Evolutionary conservation across 2,113 vertebrate genomes (phyloP).

Genomic region (Catharus minimus): DNA sequence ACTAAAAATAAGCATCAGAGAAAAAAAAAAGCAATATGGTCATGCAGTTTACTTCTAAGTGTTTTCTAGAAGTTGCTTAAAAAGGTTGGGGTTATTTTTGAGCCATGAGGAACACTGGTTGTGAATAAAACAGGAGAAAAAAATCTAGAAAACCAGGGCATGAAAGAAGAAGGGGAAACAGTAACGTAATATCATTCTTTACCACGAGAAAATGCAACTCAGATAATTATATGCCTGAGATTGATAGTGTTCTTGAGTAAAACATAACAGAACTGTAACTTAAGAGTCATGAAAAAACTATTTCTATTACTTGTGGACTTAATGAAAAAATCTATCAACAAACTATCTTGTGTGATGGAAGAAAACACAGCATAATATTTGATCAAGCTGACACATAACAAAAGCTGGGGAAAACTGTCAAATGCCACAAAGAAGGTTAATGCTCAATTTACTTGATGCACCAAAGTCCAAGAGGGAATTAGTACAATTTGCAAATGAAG

Average conservation of each 20-base stretch:
- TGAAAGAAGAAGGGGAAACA: neutral
- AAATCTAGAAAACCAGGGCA: neutral
- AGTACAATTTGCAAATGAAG: neutral
- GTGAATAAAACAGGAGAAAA: neutral
- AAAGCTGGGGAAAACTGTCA: neutral
- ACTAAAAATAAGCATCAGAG: neutral
- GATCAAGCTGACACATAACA: neutral
- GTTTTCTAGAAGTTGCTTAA: neutral
- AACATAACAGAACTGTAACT: neutral
- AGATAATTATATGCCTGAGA: neutral
- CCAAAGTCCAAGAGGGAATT: neutral
- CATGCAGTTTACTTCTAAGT: neutral
- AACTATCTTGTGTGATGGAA: neutral
- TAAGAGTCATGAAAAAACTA: neutral
- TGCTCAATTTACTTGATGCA: neutral
- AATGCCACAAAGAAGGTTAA: neutral
- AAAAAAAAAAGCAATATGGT: neutral
- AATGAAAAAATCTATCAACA: neutral
- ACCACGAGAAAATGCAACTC: neutral
- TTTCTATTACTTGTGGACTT: neutral
- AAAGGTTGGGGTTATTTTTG: neutral
- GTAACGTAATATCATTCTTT: neutral
- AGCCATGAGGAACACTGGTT: neutral
- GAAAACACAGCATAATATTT: neutral
- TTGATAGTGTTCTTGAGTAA: neutral